phyloP scores from a whole-genome alignment of 1,140 invertebrate species.

The Penaeus japonicus region DNA sequence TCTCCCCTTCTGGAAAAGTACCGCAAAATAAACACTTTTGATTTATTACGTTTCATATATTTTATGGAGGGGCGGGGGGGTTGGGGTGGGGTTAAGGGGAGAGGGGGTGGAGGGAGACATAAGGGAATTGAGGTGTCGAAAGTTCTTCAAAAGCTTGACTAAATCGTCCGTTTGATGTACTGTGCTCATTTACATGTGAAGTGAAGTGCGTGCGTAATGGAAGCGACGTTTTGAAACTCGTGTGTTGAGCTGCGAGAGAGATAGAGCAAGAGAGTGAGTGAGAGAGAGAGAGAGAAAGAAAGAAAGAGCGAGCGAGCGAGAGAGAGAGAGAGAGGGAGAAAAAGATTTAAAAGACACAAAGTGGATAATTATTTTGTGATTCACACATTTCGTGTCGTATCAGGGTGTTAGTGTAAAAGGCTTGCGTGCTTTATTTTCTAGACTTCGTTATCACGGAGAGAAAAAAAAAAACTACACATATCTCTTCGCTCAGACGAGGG shows the following conservation, averaged over 20 bases:
- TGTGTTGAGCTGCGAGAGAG: background rate
- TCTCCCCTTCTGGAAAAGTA: background rate
- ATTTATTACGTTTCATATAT: slow-evolving; percentile 50
- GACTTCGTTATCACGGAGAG: too few species aligned
- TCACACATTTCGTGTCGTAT: background rate
- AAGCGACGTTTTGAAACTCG: too few species aligned
- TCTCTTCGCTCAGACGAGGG: too few species aligned
- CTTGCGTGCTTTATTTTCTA: background rate
- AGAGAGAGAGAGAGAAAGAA: background rate
- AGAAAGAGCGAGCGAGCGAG: background rate
- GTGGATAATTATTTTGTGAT: background rate
- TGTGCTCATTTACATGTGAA: too few species aligned
- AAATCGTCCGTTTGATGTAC: too few species aligned
- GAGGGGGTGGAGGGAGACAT: background rate
- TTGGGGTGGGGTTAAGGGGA: too few species aligned
- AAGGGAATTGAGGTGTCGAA: background rate
- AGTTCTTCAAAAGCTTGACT: too few species aligned
- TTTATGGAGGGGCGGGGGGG: background rate
- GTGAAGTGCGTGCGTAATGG: too few species aligned
- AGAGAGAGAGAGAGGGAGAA: background rate
- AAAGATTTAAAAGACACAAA: background rate
- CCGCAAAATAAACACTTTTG: slow-evolving; percentile 49
- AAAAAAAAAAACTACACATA: too few species aligned
- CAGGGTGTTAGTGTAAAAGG: background rate
- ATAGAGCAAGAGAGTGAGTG: background rate